phyloP scores from a whole-genome alignment of 1,140 invertebrate species.

The Calosoma granatense region DNA sequence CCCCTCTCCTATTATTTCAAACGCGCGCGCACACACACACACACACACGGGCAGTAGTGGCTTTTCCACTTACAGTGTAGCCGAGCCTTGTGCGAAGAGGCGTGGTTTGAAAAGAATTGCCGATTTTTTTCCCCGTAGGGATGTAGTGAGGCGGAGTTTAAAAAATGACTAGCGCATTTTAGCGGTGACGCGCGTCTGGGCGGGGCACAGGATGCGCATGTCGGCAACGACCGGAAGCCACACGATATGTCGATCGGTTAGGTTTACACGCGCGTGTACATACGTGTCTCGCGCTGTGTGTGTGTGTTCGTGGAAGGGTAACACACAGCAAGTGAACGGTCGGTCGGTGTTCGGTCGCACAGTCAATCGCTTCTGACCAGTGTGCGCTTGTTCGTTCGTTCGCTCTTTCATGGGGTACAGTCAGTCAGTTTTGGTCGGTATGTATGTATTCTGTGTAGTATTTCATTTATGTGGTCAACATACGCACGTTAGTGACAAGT shows the following conservation, averaged over 20 bases:
- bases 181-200: background rate
- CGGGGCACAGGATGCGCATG: constrained; percentile 2
- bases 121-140: background rate
- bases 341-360: background rate
- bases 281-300: no score
- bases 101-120: constrained; percentile 5
- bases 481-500: no score
- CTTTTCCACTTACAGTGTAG: background rate
- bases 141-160: background rate
- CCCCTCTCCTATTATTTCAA: background rate
- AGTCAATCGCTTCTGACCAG: background rate
- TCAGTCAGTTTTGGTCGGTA: no score
- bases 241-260: constrained; percentile 7
- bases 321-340: no score
- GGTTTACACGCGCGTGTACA: no score
- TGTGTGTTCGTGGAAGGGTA: no score
- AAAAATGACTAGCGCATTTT: background rate
- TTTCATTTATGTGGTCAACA: no score
- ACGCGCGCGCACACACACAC: background rate
- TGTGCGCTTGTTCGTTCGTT: no score
- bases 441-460: no score
- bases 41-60: background rate
- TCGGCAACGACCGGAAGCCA: background rate
- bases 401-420: no score
- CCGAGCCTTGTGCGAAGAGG: no score